phyloP scores from a whole-genome alignment of 2,113 vertebrate species.

The Macheiramphus alcinus region DNA sequence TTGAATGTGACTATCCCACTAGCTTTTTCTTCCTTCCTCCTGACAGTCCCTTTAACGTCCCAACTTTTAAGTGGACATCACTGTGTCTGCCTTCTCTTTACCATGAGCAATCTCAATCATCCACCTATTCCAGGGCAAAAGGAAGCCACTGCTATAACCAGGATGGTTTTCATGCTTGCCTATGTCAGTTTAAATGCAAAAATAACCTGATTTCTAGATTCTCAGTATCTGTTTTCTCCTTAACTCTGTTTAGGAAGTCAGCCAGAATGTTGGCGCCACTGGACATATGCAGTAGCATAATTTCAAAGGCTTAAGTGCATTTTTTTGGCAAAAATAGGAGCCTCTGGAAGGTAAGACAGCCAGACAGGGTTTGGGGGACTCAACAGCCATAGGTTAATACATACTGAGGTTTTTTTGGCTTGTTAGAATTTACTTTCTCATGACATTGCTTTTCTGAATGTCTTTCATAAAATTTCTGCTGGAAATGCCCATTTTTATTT shows the following conservation, averaged over 20 bases:
- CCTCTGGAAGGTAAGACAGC: neutral
- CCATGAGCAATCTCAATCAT: neutral
- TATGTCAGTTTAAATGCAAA: neutral
- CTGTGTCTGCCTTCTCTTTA: neutral
- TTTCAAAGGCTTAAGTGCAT: neutral
- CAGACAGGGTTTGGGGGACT: neutral
- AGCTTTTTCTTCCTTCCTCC: neutral
- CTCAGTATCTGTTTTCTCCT: neutral
- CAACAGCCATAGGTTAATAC: neutral
- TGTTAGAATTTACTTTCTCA: neutral
- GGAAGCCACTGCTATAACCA: neutral
- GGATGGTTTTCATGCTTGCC: neutral
- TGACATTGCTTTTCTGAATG: neutral
- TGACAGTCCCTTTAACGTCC: neutral
- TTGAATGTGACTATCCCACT: neutral
- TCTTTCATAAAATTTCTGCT: neutral
- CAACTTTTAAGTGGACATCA: neutral
- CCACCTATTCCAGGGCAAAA: neutral
- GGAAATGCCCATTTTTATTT: neutral
- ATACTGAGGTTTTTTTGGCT: neutral
- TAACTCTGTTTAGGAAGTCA: neutral
- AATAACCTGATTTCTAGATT: neutral
- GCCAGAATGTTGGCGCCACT: neutral
- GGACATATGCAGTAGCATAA: neutral
- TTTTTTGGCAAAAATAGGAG: neutral